These are phyloP conservation scores for Pachydiplax longipennis DNA, from an alignment of 2,888 invertebrate genomes.

Conservation along the genomic window DNA sequence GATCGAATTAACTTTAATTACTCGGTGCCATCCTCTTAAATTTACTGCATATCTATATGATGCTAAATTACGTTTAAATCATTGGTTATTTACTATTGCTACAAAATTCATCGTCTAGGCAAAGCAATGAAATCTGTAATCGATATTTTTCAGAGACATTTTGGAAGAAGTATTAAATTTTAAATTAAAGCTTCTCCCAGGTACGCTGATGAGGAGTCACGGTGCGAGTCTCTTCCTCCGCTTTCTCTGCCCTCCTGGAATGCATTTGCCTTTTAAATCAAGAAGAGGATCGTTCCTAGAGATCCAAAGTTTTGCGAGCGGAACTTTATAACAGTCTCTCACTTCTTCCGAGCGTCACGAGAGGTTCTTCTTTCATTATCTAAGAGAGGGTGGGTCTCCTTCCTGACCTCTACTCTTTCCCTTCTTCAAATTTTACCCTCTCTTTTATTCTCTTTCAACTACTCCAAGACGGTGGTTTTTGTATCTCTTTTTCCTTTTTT, in stretches of 20 bases:
- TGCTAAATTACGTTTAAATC: too few relatives aligned
- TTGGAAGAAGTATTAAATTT: too few relatives aligned
- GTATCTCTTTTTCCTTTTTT: neutral
- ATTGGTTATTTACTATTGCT: too few relatives aligned
- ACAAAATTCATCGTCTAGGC: too few relatives aligned
- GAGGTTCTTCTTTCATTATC: neutral
- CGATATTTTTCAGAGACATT: too few relatives aligned
- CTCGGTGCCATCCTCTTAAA: too few relatives aligned
- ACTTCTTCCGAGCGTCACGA: neutral
- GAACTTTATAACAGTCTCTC: neutral
- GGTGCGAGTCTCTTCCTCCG: neutral
- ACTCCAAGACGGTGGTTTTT: neutral
- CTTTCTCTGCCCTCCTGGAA: slow-evolving; percentile 6
- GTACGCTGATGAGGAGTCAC: too few relatives aligned
- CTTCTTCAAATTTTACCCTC: neutral
- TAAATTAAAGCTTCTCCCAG: too few relatives aligned
- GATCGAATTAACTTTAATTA: too few relatives aligned
- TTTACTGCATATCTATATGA: too few relatives aligned
- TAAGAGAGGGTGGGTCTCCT: neutral
- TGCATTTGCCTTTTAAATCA: slow-evolving; percentile 42
- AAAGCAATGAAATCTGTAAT: too few relatives aligned
- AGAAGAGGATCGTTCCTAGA: neutral
- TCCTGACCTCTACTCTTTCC: neutral
- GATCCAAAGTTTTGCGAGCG: neutral
- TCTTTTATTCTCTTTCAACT: neutral